These are phyloP conservation scores for Miniopterus natalensis DNA, from an alignment of 2,113 vertebrate species.

Conservation along the genomic window DNA sequence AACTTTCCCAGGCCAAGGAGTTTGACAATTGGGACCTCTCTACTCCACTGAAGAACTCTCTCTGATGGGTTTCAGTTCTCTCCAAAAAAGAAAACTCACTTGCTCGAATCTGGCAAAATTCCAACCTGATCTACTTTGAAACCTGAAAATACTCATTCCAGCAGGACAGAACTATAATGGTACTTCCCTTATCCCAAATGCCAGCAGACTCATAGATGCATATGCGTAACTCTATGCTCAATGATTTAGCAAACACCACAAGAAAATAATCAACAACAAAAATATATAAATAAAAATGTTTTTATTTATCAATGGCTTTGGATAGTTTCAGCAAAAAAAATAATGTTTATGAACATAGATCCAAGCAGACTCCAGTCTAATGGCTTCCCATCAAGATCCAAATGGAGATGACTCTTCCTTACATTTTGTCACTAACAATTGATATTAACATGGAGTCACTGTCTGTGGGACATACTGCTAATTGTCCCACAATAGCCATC, in stretches of 20 bases:
- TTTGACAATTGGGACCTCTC: neutral
- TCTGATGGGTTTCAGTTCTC: neutral
- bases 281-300: neutral
- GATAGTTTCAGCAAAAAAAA: constrained; percentile 25
- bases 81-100: neutral
- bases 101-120: constrained; percentile 26
- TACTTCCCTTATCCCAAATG: neutral
- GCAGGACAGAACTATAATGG: neutral
- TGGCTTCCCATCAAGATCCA: neutral
- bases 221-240: neutral
- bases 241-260: neutral
- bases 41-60: neutral
- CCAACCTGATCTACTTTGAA: neutral
- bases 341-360: neutral
- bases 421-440: neutral
- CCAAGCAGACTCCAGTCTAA: neutral
- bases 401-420: neutral
- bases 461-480: neutral
- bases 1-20: neutral
- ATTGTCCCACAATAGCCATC: neutral
- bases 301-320: constrained; percentile 10
- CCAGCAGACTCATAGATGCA: neutral
- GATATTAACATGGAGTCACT: neutral
- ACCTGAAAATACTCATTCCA: constrained; percentile 36
- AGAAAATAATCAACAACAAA: constrained; percentile 16